Percentiles rank a stretch among this genome's conserved stretches.
phyloP scores from a whole-genome alignment of 1,140 invertebrate species.

The Nymphalis io region DNA sequence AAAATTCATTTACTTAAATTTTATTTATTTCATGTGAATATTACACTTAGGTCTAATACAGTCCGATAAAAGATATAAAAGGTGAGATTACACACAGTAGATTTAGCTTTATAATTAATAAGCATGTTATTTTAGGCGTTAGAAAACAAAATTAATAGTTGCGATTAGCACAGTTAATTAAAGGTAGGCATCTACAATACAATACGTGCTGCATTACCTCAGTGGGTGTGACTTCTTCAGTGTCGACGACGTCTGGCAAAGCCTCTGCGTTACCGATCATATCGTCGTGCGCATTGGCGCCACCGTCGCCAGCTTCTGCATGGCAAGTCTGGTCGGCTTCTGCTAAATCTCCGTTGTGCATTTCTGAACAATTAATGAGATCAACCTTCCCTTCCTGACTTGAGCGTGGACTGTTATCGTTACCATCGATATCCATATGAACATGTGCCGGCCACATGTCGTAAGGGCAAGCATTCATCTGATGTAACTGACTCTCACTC shows the following conservation, averaged over 20 bases:
- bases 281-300: slow-evolving; percentile 40
- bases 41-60: slow-evolving; percentile 11
- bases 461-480: slow-evolving; percentile 64
- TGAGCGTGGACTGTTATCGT: slow-evolving; percentile 59
- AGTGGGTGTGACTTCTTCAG: slow-evolving; percentile 77
- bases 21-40: slow-evolving; percentile 15
- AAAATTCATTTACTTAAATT: slow-evolving; percentile 10
- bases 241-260: slow-evolving; percentile 77
- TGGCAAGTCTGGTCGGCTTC: slow-evolving; percentile 77
- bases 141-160: slow-evolving; percentile 37
- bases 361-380: slow-evolving; percentile 76
- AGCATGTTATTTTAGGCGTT: slow-evolving; percentile 17
- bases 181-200: slow-evolving; percentile 74
- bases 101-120: not conserved
- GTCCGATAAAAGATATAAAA: not conserved
- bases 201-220: slow-evolving; percentile 78
- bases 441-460: slow-evolving; percentile 71
- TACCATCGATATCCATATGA: slow-evolving; percentile 64
- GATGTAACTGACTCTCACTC: slow-evolving; percentile 67
- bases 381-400: slow-evolving; percentile 74
- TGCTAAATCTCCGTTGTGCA: slow-evolving; percentile 77
- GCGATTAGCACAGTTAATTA: slow-evolving; percentile 69
- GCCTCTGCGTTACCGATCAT: slow-evolving; percentile 51
- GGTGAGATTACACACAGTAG: slow-evolving; percentile 1
- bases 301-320: slow-evolving; percentile 50